phyloP scores from a whole-genome alignment of 2,797 vertebrate species.

The Discoglossus pictus region DNA sequence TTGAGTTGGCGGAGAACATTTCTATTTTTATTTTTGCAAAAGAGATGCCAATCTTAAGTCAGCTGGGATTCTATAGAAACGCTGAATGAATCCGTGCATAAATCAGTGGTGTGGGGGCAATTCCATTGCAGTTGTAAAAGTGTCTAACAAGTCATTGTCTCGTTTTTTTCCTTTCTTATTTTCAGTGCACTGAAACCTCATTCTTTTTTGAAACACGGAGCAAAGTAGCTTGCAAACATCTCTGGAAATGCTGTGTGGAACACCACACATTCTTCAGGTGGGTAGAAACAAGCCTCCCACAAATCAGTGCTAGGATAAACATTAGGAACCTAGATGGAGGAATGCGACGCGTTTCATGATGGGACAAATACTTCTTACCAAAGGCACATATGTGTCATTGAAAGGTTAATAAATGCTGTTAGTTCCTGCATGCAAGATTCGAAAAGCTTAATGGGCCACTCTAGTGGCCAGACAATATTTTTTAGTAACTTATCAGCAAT shows the following conservation, averaged over 20 bases:
- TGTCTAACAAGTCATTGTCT: conserved; percentile 11
- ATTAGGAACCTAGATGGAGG: too few relatives aligned
- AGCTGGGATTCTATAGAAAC: conserved; percentile 5
- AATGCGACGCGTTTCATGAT: conserved; percentile 2
- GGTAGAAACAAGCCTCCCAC: conserved; percentile 22
- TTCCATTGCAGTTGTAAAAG: conserved; percentile 6
- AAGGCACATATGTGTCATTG: too few relatives aligned
- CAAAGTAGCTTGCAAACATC: conserved; percentile 81
- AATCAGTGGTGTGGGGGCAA: neutral
- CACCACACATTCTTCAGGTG: conserved; percentile 88
- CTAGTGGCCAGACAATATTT: too few relatives aligned
- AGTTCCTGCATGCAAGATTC: too few relatives aligned
- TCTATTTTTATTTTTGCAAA: conserved; percentile 27
- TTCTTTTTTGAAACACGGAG: conserved; percentile 84
- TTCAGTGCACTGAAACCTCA: conserved; percentile 85
- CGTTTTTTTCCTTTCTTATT: conserved; percentile 19
- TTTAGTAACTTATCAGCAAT: too few relatives aligned
- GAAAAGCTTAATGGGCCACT: too few relatives aligned
- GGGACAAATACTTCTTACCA: too few relatives aligned
- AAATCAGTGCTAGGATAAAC: too few relatives aligned
- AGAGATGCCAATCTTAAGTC: conserved; percentile 28
- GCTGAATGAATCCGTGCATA: conserved; percentile 6
- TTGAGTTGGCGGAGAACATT: conserved; percentile 32
- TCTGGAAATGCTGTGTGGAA: conserved; percentile 88
- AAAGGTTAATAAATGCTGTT: too few relatives aligned